Conservation (phyloP, 2,797 vertebrate species). For the Propithecus perrieri region DNA sequence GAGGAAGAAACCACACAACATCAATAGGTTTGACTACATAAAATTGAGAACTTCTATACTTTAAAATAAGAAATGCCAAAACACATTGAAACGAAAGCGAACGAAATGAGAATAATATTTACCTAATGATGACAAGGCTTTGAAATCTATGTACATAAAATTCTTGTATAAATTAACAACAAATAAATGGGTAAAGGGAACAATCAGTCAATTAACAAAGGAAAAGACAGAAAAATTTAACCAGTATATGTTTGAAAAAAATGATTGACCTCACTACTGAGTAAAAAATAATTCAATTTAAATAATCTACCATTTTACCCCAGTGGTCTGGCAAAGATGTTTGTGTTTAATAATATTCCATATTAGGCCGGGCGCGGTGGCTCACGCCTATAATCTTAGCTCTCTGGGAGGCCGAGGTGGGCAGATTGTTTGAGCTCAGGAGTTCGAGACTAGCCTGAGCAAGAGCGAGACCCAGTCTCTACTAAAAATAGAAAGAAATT, state of each 20-base stretch:
- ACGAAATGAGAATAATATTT: background rate
- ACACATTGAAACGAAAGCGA: background rate
- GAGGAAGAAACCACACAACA: conserved; percentile 30
- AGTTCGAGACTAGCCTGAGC: too few species aligned
- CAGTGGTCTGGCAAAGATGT: background rate
- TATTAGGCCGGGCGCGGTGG: too few species aligned
- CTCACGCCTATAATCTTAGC: too few species aligned
- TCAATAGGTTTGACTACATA: background rate
- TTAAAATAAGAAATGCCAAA: conserved; percentile 17
- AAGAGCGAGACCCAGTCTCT: too few species aligned
- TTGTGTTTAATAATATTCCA: background rate
- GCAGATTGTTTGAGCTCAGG: too few species aligned
- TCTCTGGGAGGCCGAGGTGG: too few species aligned
- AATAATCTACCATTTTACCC: background rate
- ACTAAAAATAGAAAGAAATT: too few species aligned
- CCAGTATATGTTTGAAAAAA: background rate
- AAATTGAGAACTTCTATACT: conserved; percentile 19
- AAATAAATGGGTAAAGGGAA: background rate
- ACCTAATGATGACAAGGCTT: background rate
- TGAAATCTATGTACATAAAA: background rate
- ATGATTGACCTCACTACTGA: background rate
- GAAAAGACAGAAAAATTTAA: background rate
- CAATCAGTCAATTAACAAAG: background rate
- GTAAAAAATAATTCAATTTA: background rate
- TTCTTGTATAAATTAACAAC: background rate